phyloP scores from a whole-genome alignment of 2,797 vertebrate species.

The Sitta carolinensis region DNA sequence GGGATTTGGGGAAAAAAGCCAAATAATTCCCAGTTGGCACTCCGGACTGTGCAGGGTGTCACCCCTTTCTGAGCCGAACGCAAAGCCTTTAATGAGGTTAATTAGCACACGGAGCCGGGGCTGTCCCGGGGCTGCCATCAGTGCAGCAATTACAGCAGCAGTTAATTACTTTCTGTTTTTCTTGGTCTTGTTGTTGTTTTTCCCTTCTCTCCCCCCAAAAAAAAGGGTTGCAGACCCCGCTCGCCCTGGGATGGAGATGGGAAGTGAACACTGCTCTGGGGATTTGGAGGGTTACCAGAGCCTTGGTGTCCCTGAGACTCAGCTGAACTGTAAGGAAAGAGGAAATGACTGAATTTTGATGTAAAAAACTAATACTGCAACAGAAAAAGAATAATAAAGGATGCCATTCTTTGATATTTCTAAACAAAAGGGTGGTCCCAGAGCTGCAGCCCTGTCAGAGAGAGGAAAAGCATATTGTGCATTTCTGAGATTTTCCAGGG shows the following conservation, averaged over 20 bases:
- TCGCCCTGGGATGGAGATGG: not conserved
- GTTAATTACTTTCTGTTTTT: not conserved
- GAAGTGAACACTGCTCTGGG: rapidly evolving
- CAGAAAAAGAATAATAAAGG: not conserved
- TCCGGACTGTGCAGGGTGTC: not conserved
- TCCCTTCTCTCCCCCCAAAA: not conserved
- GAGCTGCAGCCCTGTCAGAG: not conserved
- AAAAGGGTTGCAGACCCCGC: not conserved
- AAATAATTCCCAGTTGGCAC: not conserved
- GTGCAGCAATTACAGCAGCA: not conserved
- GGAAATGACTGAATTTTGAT: not conserved
- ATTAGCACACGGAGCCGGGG: not conserved
- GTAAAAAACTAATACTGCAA: not conserved
- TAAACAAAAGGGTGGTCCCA: not conserved
- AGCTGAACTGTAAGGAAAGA: not conserved
- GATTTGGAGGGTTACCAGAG: not conserved
- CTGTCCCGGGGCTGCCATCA: not conserved
- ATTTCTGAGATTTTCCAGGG: not conserved
- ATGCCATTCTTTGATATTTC: not conserved
- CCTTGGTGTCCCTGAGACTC: not conserved
- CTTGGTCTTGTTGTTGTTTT: not conserved
- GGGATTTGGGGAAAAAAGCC: rapidly evolving
- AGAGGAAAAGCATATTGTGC: not conserved
- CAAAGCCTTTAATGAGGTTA: not conserved
- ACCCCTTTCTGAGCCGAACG: not conserved